These are phyloP conservation scores for western clawed frog (Xenopus tropicalis) DNA, from an alignment of 2,113 vertebrate genomes.

Conservation along the genomic window DNA sequence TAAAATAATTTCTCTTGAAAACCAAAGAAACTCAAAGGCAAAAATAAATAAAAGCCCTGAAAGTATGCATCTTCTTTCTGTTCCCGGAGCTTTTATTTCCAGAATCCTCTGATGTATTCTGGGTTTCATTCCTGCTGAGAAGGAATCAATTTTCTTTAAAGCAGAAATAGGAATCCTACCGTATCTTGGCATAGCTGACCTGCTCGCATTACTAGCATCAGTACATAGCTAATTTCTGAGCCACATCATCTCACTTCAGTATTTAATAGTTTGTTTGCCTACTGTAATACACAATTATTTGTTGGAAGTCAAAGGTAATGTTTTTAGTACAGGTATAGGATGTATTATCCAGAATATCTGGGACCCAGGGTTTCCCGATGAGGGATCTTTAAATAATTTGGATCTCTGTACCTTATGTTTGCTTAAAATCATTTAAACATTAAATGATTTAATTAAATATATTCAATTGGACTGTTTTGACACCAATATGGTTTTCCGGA, in stretches of 20 bases:
- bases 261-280: not conserved
- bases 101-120: constrained; percentile 7
- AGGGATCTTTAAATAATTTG: too few species aligned
- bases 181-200: constrained; percentile 5
- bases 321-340: too few species aligned
- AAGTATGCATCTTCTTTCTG: not conserved
- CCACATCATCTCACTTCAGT: not conserved
- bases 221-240: not conserved
- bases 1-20: not conserved
- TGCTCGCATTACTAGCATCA: not conserved
- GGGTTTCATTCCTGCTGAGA: constrained; percentile 1
- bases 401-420: too few species aligned
- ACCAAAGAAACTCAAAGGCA: not conserved
- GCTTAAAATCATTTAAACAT: too few species aligned
- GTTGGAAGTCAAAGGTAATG: too few species aligned
- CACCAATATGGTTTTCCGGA: too few species aligned
- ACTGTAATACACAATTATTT: too few species aligned
- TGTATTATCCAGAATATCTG: too few species aligned
- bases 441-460: too few species aligned
- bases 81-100: constrained; percentile 2
- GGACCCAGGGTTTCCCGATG: too few species aligned
- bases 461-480: too few species aligned
- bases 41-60: not conserved
- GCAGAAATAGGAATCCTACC: constrained; percentile 8
- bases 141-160: constrained; percentile 28